Percentiles rank a stretch among this genome's conserved stretches.
phyloP scores from a whole-genome alignment of 2,888 invertebrate genomes.

The Eremobia ochroleuca region DNA sequence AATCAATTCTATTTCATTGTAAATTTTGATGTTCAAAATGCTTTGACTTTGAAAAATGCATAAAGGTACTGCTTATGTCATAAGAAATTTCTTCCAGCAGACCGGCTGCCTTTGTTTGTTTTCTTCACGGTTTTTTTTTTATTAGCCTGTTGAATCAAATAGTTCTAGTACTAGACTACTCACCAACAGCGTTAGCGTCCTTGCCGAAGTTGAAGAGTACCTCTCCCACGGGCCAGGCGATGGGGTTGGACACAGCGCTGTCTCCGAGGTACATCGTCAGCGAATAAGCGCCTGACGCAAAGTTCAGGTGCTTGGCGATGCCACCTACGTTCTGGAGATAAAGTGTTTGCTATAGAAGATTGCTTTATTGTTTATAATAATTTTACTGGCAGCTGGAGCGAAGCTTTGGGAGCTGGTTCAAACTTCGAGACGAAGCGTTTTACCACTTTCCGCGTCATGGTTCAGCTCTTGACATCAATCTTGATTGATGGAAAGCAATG shows the following conservation, averaged over 20 bases:
- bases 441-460: background rate
- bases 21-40: too few species aligned
- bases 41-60: background rate
- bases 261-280: constrained; percentile 97
- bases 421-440: background rate
- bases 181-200: constrained; percentile 80
- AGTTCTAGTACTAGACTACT: constrained; percentile 38
- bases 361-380: background rate
- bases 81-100: background rate
- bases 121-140: background rate
- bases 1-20: too few species aligned
- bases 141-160: background rate
- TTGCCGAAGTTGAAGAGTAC: constrained; percentile 94
- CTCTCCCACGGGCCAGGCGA: constrained; percentile 96
- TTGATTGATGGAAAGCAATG: background rate
- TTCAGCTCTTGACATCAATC: background rate
- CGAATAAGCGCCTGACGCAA: constrained; percentile 94
- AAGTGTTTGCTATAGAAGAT: background rate
- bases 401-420: background rate
- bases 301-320: constrained; percentile 94
- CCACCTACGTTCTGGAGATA: constrained; percentile 93
- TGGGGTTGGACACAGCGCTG: constrained; percentile 96
- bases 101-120: background rate
- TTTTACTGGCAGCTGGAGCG: background rate
- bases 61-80: background rate